Evolutionary conservation across 1,140 invertebrate species (phyloP), one percentile per base, ranked within the genome.

Genomic region (Carposina sasakii): DNA sequence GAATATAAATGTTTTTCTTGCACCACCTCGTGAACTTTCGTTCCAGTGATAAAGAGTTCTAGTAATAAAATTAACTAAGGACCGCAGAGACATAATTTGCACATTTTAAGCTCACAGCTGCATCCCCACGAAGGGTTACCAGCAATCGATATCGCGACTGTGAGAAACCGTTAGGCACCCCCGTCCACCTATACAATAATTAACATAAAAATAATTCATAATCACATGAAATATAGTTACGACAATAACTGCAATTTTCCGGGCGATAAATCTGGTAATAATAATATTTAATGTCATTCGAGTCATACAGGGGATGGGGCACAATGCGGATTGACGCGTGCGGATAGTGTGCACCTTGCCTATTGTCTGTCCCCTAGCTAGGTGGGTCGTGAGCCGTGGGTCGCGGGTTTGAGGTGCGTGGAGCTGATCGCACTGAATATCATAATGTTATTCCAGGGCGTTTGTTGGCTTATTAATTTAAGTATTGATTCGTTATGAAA

Each of bases 121-220:
- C n/a, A n/a, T n/a, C n/a, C n/a, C n/a, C n/a, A n/a, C n/a, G 30
- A 15, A 50, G 48, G 48, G 48, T 50, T 17, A n/a, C n/a, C n/a
- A n/a, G n/a, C n/a, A n/a, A n/a, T n/a, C n/a, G n/a, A n/a, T n/a
- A n/a, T n/a, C n/a, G n/a, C n/a, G 30, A 26, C 36, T 26, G 46
- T 51, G 36, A 55, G 46, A 36, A 56, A 70, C 67, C 71, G 70
- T 74, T 73, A 72, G 54, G 48, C 45, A 30, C 41, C 49, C 26
- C 54, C 57, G 48, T 63, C 67, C 67, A 67, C 53, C 53, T 52
- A 45, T 48, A 55, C n/a, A 52, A 48, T 75, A 69, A 78, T 78
- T 78, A 76, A 73, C 69, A 76, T 78, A 76, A 76, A 78, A 74
- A 74, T 75, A 67, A 75, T 73, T 71, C 72, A 76, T 74, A 68